Percentiles rank a stretch among this genome's conserved stretches.
These are phyloP conservation scores for Drosophila greeni DNA, from an alignment of 2,888 invertebrate genomes.

Conservation along the genomic window DNA sequence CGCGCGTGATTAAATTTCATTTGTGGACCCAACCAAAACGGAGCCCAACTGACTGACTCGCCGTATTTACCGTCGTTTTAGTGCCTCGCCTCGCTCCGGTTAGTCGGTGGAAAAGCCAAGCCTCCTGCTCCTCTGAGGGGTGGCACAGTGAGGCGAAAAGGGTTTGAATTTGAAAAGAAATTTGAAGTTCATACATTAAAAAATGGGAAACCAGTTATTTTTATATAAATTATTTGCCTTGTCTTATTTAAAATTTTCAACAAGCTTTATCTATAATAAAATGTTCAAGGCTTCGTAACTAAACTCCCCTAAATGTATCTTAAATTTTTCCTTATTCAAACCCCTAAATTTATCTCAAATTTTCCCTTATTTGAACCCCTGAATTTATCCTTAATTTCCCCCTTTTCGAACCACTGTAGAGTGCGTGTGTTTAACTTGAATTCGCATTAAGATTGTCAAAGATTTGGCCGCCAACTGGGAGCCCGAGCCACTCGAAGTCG, in stretches of 20 bases:
- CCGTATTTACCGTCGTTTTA: conserved; percentile 59
- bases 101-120: conserved; percentile 17
- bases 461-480: conserved; percentile 54
- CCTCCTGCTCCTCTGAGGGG: not conserved
- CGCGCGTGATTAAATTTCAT: conserved; percentile 73
- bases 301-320: not conserved
- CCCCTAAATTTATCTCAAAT: no score
- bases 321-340: no score
- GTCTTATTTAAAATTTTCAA: no score
- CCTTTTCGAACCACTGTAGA: not conserved
- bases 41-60: conserved; percentile 32
- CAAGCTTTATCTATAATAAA: not conserved
- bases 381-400: not conserved
- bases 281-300: not conserved
- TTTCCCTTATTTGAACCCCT: no score
- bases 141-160: not conserved
- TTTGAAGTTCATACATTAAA: no score
- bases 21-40: conserved; percentile 58
- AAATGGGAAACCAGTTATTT: no score
- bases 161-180: not conserved
- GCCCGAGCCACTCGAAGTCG: conserved; percentile 43
- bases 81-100: conserved; percentile 52
- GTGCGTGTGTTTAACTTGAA: conserved; percentile 57
- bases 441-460: conserved; percentile 68
- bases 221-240: no score